A percentile compares a stretch with the other conserved stretches of the same genome.
Evolutionary conservation across 2,113 vertebrate genomes (phyloP).

Genomic region (Anhinga anhinga): DNA sequence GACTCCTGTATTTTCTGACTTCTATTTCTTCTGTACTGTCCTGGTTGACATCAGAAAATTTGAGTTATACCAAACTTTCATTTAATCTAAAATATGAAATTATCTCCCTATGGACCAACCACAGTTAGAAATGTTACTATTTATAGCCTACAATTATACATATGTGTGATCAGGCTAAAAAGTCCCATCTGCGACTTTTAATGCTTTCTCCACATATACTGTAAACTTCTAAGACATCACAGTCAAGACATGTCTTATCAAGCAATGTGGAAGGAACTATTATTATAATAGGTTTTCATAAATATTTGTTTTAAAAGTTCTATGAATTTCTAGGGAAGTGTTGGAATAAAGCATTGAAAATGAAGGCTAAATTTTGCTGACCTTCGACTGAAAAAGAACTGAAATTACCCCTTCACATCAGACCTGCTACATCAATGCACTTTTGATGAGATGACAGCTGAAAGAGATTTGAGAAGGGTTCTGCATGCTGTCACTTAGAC

Average conservation of each 20-base stretch:
- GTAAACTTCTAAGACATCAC: not conserved
- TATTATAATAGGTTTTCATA: not conserved
- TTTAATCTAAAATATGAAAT: not conserved
- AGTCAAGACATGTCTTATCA: not conserved
- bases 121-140: not conserved
- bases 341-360: not conserved
- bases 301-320: not conserved
- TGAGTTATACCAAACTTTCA: not conserved
- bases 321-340: not conserved
- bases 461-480: constrained; percentile 12
- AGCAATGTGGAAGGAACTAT: not conserved
- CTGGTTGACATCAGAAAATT: not conserved
- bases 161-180: not conserved
- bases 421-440: not conserved
- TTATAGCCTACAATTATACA: not conserved
- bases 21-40: not conserved
- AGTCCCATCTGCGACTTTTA: not conserved
- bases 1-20: not conserved
- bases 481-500: constrained; percentile 29
- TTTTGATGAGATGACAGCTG: constrained; percentile 9
- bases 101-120: not conserved
- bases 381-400: not conserved
- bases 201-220: not conserved
- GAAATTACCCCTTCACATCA: not conserved
- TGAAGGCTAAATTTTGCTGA: not conserved